Evolutionary conservation across 2,797 vertebrate genomes (phyloP).

Genomic region (Onychomys leucogaster): DNA sequence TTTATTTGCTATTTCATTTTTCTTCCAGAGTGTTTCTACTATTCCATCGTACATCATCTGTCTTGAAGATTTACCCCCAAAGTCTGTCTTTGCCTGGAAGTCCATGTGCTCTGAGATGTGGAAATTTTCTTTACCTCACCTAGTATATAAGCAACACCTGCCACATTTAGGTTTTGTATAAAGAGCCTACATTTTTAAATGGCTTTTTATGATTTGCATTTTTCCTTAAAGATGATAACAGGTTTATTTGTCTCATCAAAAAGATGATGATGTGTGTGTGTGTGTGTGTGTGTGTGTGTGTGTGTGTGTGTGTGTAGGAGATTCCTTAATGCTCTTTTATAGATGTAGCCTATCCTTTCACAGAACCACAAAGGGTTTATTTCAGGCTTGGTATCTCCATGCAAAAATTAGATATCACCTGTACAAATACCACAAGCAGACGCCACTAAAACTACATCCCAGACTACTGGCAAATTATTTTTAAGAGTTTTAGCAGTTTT

Average conservation of each 20-base stretch:
- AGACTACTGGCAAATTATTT: background rate
- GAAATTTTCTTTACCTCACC: background rate
- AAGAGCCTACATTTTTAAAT: background rate
- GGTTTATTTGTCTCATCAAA: background rate
- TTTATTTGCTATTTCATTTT: background rate
- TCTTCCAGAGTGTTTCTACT: background rate
- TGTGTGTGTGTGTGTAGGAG: rapidly evolving
- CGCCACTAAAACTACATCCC: no score
- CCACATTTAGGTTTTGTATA: background rate
- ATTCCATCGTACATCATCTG: background rate
- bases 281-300: no score
- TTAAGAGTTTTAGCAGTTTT: background rate
- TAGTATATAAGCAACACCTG: background rate
- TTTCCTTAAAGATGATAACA: background rate
- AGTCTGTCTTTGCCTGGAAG: background rate
- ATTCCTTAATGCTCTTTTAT: background rate
- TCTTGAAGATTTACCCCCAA: background rate
- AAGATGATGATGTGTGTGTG: no score
- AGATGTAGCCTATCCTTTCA: background rate
- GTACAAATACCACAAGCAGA: background rate
- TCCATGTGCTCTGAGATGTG: background rate
- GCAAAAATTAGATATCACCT: background rate
- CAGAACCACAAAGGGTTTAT: background rate
- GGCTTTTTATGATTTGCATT: background rate
- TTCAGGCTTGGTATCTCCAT: background rate